Percentiles rank a stretch among this genome's conserved stretches.
These are phyloP conservation scores for Pteropus rufus DNA, from an alignment of 2,797 vertebrate genomes.

Conservation along the genomic window DNA sequence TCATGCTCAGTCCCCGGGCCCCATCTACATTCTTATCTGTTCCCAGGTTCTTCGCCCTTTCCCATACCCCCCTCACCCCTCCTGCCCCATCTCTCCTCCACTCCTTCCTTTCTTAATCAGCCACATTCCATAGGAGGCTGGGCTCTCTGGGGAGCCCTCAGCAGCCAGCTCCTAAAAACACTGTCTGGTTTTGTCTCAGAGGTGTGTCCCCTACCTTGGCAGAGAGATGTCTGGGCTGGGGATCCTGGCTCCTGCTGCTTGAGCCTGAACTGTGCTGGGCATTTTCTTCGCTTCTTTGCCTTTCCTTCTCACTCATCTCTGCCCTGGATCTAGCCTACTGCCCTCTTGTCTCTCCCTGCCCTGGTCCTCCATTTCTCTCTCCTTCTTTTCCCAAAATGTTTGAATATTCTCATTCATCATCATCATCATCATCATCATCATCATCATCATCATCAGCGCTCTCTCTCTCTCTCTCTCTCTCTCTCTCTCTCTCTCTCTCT, in stretches of 20 bases:
- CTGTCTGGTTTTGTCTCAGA: slow-evolving; percentile 57
- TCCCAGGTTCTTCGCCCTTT: neutral
- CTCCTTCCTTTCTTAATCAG: slow-evolving; percentile 47
- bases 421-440: neutral
- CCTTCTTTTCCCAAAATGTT: neutral
- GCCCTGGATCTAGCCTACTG: neutral
- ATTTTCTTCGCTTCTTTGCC: neutral
- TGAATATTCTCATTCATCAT: neutral
- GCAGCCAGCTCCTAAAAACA: slow-evolving; percentile 49
- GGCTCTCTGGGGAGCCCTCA: slow-evolving; percentile 62
- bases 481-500: neutral
- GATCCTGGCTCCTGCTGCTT: neutral
- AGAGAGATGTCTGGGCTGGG: neutral
- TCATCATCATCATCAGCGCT: neutral
- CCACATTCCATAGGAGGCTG: slow-evolving; percentile 39
- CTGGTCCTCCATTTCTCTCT: neutral
- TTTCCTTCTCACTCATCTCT: neutral
- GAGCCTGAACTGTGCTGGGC: neutral
- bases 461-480: neutral
- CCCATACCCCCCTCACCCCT: neutral
- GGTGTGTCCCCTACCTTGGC: slow-evolving; percentile 33
- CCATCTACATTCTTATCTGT: neutral
- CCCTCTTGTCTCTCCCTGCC: neutral
- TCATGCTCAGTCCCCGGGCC: neutral
- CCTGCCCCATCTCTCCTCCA: neutral